A percentile compares a stretch with the other conserved stretches of the same genome.
Conservation (phyloP, 2,113 vertebrate species). For the Halcyon malimbica region DNA sequence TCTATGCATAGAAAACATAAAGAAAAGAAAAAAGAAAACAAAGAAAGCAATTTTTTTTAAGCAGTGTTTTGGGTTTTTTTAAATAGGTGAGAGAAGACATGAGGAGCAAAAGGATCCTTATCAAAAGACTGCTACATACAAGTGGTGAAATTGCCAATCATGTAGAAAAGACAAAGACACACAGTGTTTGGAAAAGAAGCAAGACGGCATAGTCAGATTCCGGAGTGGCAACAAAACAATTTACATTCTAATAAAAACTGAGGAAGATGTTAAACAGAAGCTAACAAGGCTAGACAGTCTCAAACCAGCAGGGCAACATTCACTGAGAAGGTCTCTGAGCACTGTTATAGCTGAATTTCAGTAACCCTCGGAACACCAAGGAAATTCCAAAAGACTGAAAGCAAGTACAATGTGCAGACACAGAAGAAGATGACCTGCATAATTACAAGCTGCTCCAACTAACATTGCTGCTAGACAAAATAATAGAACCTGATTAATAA, state of each 20-base stretch:
- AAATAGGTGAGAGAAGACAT: not conserved
- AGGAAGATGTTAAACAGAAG: not conserved
- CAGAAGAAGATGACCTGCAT: not conserved
- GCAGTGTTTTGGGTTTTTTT: not conserved
- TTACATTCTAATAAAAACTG: slow-evolving; percentile 16
- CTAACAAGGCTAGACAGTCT: slow-evolving; percentile 5
- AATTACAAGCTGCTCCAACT: not conserved
- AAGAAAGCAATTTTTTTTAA: not conserved
- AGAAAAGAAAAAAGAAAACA: not conserved
- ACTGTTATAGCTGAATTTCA: not conserved
- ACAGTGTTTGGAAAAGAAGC: not conserved
- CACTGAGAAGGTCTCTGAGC: not conserved
- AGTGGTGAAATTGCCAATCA: not conserved
- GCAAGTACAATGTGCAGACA: not conserved
- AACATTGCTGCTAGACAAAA: not conserved
- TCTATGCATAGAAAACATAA: not conserved
- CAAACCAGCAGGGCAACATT: not conserved
- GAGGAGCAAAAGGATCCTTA: not conserved
- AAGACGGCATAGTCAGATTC: not conserved
- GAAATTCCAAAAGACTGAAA: not conserved
- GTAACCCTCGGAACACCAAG: not conserved
- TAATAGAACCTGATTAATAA: not conserved
- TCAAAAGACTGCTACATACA: not conserved
- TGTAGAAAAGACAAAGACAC: not conserved
- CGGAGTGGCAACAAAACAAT: not conserved